These are phyloP conservation scores for Peromyscus eremicus DNA, from an alignment of 2,797 vertebrate species.

Conservation along the genomic window DNA sequence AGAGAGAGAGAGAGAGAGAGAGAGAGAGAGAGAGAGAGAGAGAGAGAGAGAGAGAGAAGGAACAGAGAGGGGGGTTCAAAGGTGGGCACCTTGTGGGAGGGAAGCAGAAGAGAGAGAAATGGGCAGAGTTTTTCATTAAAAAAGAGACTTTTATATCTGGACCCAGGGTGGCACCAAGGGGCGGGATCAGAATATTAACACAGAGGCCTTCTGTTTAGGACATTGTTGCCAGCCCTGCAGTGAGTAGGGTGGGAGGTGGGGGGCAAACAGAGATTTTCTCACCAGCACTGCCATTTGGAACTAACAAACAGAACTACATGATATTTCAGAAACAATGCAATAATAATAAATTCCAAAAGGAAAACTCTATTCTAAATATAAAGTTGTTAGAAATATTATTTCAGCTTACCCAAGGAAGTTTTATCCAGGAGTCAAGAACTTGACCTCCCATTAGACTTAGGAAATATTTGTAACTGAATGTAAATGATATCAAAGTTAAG, in stretches of 20 bases:
- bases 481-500: slow-evolving; percentile 36
- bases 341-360: neutral
- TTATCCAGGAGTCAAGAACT: slow-evolving; percentile 1
- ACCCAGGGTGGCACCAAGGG: too few species aligned
- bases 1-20: too few species aligned
- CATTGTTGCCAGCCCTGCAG: neutral
- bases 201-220: neutral
- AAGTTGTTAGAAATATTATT: slow-evolving; percentile 31
- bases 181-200: too few species aligned
- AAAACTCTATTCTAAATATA: neutral
- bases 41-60: too few species aligned
- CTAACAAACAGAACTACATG: neutral
- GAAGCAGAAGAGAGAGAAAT: too few species aligned
- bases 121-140: too few species aligned
- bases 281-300: neutral
- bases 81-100: too few species aligned
- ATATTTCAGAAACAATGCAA: slow-evolving; percentile 24
- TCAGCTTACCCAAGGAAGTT: slow-evolving; percentile 39
- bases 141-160: too few species aligned
- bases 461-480: neutral
- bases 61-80: too few species aligned
- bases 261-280: neutral
- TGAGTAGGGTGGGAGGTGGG: neutral
- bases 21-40: too few species aligned
- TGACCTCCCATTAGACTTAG: slow-evolving; percentile 35